Percentiles rank a stretch among this genome's conserved stretches.
phyloP scores from a whole-genome alignment of 2,888 invertebrate genomes.

The Ditula angustiorana region DNA sequence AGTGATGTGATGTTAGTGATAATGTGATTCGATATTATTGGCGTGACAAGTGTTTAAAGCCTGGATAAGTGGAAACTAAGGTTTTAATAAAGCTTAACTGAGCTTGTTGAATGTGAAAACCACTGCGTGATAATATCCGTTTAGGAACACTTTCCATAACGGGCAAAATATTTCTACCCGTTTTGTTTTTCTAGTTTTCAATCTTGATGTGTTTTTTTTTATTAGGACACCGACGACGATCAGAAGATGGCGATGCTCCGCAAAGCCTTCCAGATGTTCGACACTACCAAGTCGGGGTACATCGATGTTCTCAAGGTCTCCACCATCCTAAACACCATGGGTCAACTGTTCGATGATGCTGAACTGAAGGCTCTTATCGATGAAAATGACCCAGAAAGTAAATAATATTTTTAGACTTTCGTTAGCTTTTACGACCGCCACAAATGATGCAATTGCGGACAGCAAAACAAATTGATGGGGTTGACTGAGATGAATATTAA shows the following conservation, averaged over 20 bases:
- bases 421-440: not conserved
- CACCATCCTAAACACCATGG: conserved; percentile 97
- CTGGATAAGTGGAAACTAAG: not conserved
- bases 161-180: not conserved
- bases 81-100: not conserved
- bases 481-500: no score
- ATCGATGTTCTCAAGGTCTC: conserved; percentile 96
- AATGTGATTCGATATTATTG: conserved; percentile 26
- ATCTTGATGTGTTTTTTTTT: conserved; percentile 41
- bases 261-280: conserved; percentile 98
- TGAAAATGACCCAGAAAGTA: conserved; percentile 96
- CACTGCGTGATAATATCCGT: not conserved
- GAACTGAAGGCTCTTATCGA: conserved; percentile 95
- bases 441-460: not conserved
- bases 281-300: conserved; percentile 96
- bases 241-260: conserved; percentile 96
- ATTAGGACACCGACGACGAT: conserved; percentile 87
- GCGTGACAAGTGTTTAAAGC: conserved; percentile 43
- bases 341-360: conserved; percentile 96
- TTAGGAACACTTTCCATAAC: no score
- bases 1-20: conserved; percentile 48
- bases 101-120: not conserved
- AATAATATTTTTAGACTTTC: conserved; percentile 35
- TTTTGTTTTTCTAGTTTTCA: conserved; percentile 9
- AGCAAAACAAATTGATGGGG: not conserved